Evolutionary conservation across 2,113 vertebrate species (phyloP).

Genomic region (Accipiter cooperii): DNA sequence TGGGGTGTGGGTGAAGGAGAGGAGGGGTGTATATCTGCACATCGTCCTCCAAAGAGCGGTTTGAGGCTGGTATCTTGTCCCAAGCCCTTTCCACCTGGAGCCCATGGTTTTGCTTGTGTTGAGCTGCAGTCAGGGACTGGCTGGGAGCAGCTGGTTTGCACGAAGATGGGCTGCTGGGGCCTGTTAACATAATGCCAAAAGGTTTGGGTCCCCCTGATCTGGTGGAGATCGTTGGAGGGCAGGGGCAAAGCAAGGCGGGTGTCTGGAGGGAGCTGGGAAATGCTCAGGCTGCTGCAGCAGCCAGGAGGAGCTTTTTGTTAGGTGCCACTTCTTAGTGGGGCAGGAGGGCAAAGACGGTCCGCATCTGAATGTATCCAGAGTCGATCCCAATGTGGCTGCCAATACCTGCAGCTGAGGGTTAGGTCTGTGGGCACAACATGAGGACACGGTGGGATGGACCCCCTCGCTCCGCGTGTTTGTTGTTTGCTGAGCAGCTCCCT

Average conservation of each 20-base stretch:
- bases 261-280: background rate
- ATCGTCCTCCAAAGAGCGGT: background rate
- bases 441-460: background rate
- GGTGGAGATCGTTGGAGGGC: background rate
- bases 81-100: background rate
- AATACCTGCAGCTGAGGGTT: background rate
- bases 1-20: no score
- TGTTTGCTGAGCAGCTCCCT: background rate
- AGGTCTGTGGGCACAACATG: background rate
- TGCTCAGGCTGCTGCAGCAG: background rate
- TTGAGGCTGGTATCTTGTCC: background rate
- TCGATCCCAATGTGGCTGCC: rapidly evolving
- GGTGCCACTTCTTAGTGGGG: no score
- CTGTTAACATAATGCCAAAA: no score
- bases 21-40: background rate
- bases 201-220: background rate
- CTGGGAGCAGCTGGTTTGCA: background rate
- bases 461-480: background rate
- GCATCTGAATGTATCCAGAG: background rate
- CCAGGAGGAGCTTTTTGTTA: background rate
- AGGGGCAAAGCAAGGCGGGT: background rate
- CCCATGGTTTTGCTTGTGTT: background rate
- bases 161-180: background rate
- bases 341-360: background rate
- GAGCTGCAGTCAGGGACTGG: background rate